Base-by-base conservation (phyloP, 2,113 vertebrate genomes). In the Motacilla tschutschensis region DNA sequence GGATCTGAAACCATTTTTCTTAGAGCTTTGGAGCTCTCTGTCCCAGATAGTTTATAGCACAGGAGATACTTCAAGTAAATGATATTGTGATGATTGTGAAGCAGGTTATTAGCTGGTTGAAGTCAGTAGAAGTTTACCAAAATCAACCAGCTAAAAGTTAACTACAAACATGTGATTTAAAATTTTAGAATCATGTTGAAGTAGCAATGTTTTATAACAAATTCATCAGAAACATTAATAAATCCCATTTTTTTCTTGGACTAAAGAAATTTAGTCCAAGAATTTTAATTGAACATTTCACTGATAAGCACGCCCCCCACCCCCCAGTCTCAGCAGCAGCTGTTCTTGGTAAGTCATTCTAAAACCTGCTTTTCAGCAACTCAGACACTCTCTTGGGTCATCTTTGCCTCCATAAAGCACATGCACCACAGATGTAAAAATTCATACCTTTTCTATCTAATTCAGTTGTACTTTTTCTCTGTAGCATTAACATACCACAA, bases 401-500 rank as follows among this genome's bases (percentile, higher is more conserved):
- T 90, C 57, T 66, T 71, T 77, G n/a, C n/a, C 29, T 90, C n/a
- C 60, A 53, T 65, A 82, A 93, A 53, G 48, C 53, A 87, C 60
- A 43, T 67, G 67, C 17, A 77, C 19, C 57, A 88, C 69, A 93
- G 64, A 87, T 67, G 57, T 74, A 87, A 90, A 83, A 90, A 90
- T 20, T 35, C 5, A 0, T 63, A 44, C 44, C 50, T 91, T 74
- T 72, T 57, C n/a, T 43, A 73, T 65, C 51, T 81, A 66, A 84
- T 79, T 66, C 72, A 71, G 38, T 73, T 84, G 71, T 64, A 77
- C 17, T 80, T 83, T 89, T 85, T 85, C 48, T 63, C 12, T 88
- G 41, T 28, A 80, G 41, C 54, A 72, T 69, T 88, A 79, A 74
- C 40, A 43, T 85, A 63, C 40, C 43, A 69, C 40, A 17, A 76